Evolutionary conservation across 2,113 vertebrate genomes (phyloP).

Genomic region (Neotoma lepida): DNA sequence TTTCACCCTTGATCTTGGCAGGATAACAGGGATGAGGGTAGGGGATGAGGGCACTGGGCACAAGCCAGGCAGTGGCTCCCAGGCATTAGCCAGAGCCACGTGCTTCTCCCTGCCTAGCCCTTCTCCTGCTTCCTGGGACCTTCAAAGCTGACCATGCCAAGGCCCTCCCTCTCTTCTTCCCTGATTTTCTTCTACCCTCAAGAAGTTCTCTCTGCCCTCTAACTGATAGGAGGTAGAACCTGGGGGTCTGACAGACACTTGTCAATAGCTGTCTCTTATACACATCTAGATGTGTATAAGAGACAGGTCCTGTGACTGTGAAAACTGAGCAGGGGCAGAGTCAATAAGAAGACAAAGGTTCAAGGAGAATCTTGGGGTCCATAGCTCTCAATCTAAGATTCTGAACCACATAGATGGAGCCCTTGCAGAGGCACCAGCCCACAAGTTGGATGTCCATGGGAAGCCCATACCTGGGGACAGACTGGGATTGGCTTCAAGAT

Average conservation of each 20-base stretch:
- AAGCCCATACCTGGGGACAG: background rate
- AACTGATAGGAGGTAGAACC: background rate
- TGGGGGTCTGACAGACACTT: background rate
- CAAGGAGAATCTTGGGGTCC: too few species aligned
- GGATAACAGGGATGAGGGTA: background rate
- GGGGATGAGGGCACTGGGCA: fast-evolving
- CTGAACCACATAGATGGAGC: background rate
- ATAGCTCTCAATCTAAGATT: background rate
- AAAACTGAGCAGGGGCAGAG: background rate
- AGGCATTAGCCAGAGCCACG: too few species aligned
- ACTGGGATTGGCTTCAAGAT: background rate
- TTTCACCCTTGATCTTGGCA: background rate
- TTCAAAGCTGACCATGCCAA: background rate
- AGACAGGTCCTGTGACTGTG: background rate
- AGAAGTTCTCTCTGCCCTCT: background rate
- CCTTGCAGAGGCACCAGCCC: background rate
- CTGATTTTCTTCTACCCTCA: background rate
- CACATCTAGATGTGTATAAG: too few species aligned
- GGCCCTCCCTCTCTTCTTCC: too few species aligned
- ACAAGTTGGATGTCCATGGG: background rate
- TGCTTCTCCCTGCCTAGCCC: background rate
- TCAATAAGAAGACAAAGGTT: background rate
- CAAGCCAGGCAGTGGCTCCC: background rate
- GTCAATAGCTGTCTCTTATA: too few species aligned
- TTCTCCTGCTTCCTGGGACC: background rate